Evolutionary conservation across 2,888 invertebrate genomes (phyloP).

Genomic region (Sicus ferrugineus): DNA sequence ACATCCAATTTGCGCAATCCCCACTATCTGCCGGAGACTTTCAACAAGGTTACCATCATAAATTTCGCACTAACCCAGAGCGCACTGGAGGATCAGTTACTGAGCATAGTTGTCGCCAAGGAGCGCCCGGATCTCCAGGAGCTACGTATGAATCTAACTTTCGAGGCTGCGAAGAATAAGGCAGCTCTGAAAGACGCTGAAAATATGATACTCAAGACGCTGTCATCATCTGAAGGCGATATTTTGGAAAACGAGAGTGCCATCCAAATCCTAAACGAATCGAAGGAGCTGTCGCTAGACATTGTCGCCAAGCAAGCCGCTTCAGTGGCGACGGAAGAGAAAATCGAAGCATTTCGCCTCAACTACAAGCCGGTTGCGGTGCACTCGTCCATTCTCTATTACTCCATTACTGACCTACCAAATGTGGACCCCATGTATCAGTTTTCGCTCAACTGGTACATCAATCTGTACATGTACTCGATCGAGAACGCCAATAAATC

Average conservation of each 20-base stretch:
- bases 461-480: slow-evolving; percentile 70
- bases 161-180: slow-evolving; percentile 81
- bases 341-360: slow-evolving; percentile 82
- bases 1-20: slow-evolving; percentile 91
- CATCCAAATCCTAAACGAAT: slow-evolving; percentile 85
- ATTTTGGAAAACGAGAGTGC: slow-evolving; percentile 92
- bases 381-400: slow-evolving; percentile 86
- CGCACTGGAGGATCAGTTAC: slow-evolving; percentile 84
- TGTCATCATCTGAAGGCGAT: slow-evolving; percentile 84
- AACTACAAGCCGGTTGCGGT: slow-evolving; percentile 87
- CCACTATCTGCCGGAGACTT: slow-evolving; percentile 86
- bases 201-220: slow-evolving; percentile 84
- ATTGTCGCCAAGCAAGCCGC: slow-evolving; percentile 85
- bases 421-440: slow-evolving; percentile 95
- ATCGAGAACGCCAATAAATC: slow-evolving; percentile 65
- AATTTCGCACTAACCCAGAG: slow-evolving; percentile 83
- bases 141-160: slow-evolving; percentile 78
- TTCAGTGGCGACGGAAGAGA: slow-evolving; percentile 81
- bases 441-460: slow-evolving; percentile 92
- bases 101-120: slow-evolving; percentile 87
- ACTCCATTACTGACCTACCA: slow-evolving; percentile 85
- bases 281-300: slow-evolving; percentile 81
- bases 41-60: slow-evolving; percentile 84
- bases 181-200: slow-evolving; percentile 84
- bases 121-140: slow-evolving; percentile 91